Conservation (phyloP, 2,888 invertebrate genomes). For the Conistra vaccinii region DNA sequence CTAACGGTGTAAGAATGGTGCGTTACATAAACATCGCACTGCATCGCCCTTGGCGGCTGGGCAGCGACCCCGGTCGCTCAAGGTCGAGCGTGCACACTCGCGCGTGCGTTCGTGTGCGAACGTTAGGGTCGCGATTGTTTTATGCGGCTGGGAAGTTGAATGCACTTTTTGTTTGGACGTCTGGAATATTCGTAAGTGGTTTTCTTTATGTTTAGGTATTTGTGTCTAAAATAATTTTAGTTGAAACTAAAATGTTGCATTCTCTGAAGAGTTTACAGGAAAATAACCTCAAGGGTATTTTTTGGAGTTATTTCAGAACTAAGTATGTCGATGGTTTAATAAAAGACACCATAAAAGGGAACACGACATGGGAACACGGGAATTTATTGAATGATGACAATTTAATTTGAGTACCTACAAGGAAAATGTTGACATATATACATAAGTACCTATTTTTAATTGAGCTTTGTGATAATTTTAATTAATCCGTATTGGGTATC, state of each 20-base stretch:
- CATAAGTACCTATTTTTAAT: background rate
- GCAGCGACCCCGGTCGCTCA: slow-evolving; percentile 78
- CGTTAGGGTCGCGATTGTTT: slow-evolving; percentile 46
- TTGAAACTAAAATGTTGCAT: background rate
- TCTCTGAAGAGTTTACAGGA: background rate
- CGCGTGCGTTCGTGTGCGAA: slow-evolving; percentile 42
- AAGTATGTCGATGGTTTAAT: background rate
- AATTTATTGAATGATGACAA: background rate
- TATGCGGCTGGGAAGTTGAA: slow-evolving; percentile 44
- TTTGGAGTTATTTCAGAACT: background rate
- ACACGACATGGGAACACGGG: background rate
- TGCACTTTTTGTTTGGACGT: slow-evolving; percentile 47
- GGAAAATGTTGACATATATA: slow-evolving; percentile 1
- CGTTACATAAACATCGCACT: slow-evolving; percentile 71
- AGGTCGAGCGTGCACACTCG: slow-evolving; percentile 74
- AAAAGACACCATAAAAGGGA: background rate
- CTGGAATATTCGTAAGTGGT: background rate
- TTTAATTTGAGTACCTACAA: background rate
- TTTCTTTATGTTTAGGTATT: background rate
- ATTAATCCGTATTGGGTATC: background rate
- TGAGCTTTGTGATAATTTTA: background rate
- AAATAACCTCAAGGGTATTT: background rate
- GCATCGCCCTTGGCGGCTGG: slow-evolving; percentile 80
- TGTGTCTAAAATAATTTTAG: background rate
- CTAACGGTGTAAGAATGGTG: slow-evolving; percentile 65